A percentile compares a stretch with the other conserved stretches of the same genome.
Conservation (phyloP, 1,140 invertebrate genomes). For the Zaprionus taronus region DNA sequence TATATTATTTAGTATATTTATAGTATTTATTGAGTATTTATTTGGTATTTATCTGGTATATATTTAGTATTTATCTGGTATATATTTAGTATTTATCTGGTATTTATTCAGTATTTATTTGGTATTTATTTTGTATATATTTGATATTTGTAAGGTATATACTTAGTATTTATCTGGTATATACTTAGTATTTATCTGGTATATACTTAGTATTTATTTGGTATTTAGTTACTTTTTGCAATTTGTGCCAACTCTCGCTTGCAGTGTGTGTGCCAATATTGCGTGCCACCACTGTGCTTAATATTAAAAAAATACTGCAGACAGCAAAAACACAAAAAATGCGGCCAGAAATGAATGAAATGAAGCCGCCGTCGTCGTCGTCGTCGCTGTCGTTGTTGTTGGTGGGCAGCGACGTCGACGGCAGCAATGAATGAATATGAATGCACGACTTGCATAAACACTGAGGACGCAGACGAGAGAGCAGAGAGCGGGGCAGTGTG, state of each 20-base stretch:
- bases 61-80: too few relatives aligned
- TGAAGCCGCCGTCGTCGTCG: conserved; percentile 34
- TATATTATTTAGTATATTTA: not conserved
- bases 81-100: too few relatives aligned
- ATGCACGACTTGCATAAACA: conserved; percentile 69
- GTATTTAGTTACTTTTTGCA: not conserved
- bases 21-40: too few relatives aligned
- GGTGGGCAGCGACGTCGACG: conserved; percentile 39
- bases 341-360: conserved; percentile 75
- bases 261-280: not conserved
- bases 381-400: not conserved
- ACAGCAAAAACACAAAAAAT: conserved; percentile 65
- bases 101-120: not conserved
- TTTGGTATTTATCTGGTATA: too few relatives aligned
- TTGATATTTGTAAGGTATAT: not conserved
- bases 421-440: conserved; percentile 71
- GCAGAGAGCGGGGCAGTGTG: conserved; percentile 17
- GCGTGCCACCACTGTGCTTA: conserved; percentile 14
- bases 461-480: conserved; percentile 32
- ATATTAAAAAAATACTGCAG: conserved; percentile 33
- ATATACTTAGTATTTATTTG: not conserved
- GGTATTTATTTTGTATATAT: not conserved
- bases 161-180: not conserved
- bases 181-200: not conserved
- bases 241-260: not conserved